Percentiles rank a stretch among this genome's conserved stretches.
phyloP scores from a whole-genome alignment of 2,113 vertebrate species.

The Mystacornis crossleyi region DNA sequence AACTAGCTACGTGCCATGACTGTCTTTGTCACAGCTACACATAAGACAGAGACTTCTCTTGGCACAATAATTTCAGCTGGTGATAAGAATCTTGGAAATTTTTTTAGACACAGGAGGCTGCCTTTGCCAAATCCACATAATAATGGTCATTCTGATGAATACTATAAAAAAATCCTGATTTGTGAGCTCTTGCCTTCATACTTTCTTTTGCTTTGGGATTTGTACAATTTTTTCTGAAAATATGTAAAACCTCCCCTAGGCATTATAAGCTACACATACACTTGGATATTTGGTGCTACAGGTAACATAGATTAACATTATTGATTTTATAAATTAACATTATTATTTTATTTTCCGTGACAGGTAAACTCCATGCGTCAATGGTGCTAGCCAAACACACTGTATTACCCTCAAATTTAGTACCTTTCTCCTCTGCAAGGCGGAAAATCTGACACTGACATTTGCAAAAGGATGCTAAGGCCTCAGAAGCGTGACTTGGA shows the following conservation, averaged over 20 bases:
- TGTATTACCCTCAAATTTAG: background rate
- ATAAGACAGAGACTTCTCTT: background rate
- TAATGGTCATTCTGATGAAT: background rate
- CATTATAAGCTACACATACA: background rate
- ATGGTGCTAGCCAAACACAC: background rate
- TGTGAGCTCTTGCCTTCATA: background rate
- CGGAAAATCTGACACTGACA: background rate
- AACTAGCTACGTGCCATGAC: rapidly evolving
- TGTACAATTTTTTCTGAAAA: background rate
- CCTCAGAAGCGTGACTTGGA: constrained; percentile 19
- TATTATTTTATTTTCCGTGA: background rate
- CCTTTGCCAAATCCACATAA: background rate
- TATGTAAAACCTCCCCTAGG: background rate
- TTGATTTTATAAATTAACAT: background rate
- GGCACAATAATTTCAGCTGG: background rate
- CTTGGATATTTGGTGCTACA: background rate
- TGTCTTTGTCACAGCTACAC: background rate
- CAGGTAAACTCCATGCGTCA: background rate
- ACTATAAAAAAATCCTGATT: background rate
- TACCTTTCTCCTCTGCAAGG: background rate
- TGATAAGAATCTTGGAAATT: background rate
- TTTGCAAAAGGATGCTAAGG: background rate
- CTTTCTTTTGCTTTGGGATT: background rate
- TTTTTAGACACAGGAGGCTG: background rate
- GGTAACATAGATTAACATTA: background rate